Percentiles rank a stretch among this genome's conserved stretches.
Conservation (phyloP, 2,113 vertebrate genomes). For the Tamias sibiricus region DNA sequence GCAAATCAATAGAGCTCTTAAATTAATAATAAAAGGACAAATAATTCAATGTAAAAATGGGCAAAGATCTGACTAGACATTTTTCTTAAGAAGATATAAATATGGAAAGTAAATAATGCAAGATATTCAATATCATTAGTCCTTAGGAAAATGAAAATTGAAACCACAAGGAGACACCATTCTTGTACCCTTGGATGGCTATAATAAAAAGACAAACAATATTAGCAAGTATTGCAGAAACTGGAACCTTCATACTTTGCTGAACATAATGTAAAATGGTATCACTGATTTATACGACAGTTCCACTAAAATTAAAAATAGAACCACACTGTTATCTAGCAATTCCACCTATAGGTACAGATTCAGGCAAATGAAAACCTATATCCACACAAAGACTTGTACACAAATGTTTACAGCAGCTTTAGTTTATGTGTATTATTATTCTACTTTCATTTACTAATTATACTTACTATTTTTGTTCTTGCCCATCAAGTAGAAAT, state of each 20-base stretch:
- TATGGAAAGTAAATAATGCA: not conserved
- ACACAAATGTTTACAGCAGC: not conserved
- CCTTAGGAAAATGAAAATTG: not conserved
- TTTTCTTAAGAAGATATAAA: not conserved
- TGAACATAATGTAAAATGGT: not conserved
- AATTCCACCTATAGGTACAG: not conserved
- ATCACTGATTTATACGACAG: not conserved
- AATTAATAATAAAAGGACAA: conserved; percentile 9
- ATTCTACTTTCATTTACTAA: not conserved
- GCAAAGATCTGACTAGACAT: not conserved
- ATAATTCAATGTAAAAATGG: not conserved
- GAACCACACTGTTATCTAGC: not conserved
- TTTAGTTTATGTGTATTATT: not conserved
- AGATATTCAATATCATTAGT: not conserved
- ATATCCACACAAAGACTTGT: not conserved
- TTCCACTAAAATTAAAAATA: conserved; percentile 18
- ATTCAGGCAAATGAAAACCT: not conserved
- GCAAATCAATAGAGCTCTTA: not conserved
- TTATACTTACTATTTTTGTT: not conserved
- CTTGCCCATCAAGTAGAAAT: not conserved
- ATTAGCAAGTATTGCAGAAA: not conserved
- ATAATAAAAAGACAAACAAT: not conserved
- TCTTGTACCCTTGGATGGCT: not conserved
- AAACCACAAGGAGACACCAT: not conserved
- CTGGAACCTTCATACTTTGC: not conserved